These are phyloP conservation scores for Siniperca scherzeri DNA, from an alignment of 2,797 vertebrate species.

Conservation along the genomic window DNA sequence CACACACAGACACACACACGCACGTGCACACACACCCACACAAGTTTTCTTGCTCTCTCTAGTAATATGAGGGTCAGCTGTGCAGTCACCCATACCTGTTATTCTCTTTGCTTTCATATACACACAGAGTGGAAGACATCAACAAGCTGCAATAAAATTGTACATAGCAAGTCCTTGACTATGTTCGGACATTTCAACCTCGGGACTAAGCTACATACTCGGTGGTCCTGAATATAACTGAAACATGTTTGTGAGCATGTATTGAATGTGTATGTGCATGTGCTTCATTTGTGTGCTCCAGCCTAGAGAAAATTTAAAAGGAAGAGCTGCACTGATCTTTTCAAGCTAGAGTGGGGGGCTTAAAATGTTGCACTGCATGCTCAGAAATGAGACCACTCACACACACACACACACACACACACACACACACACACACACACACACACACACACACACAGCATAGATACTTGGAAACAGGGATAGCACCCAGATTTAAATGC, in stretches of 20 bases:
- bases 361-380: slow-evolving; percentile 5
- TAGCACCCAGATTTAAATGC: slow-evolving; percentile 27
- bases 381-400: background rate
- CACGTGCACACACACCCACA: slow-evolving; percentile 10
- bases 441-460: slow-evolving; percentile 1
- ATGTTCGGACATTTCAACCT: slow-evolving; percentile 46
- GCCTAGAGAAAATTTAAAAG: slow-evolving; percentile 2
- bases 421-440: background rate
- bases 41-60: slow-evolving; percentile 48
- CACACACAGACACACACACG: background rate
- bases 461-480: background rate
- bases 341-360: slow-evolving; percentile 2
- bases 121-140: slow-evolving; percentile 43
- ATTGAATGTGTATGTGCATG: slow-evolving; percentile 13
- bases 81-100: slow-evolving; percentile 66
- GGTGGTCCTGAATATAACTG: slow-evolving; percentile 39
- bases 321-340: slow-evolving; percentile 18
- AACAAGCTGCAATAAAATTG: slow-evolving; percentile 48
- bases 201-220: slow-evolving; percentile 35
- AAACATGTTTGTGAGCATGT: slow-evolving; percentile 40
- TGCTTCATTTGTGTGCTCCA: slow-evolving; percentile 19
- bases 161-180: slow-evolving; percentile 39
- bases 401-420: background rate
- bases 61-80: slow-evolving; percentile 63
- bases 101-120: slow-evolving; percentile 61